A percentile compares a stretch with the other conserved stretches of the same genome.
These are phyloP conservation scores for Pharmacophagus antenor DNA, from an alignment of 2,888 invertebrate species.

Conservation along the genomic window DNA sequence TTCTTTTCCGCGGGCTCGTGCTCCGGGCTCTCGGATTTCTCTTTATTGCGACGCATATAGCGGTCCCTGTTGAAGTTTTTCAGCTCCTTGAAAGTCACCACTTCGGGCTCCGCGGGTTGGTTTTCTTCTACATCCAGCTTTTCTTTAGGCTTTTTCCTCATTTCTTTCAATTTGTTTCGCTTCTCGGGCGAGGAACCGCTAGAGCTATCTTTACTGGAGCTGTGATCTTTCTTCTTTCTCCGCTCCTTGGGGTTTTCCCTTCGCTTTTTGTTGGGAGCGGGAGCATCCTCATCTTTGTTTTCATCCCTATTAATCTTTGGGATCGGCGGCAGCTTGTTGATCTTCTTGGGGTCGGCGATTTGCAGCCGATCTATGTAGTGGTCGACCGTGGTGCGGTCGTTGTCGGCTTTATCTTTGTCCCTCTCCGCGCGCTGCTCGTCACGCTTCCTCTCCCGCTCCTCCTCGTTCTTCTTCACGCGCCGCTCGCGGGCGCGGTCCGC, in stretches of 20 bases:
- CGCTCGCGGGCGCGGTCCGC: conserved; percentile 31
- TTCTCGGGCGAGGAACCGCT: conserved; percentile 37
- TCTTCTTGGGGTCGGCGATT: conserved; percentile 53
- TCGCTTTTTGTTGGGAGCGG: conserved; percentile 42
- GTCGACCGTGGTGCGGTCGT: conserved; percentile 34
- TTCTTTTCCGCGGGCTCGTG: conserved; percentile 36
- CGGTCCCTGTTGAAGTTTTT: conserved; percentile 81
- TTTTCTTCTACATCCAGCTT: conserved; percentile 39
- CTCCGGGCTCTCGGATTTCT: conserved; percentile 82
- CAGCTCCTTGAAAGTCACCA: conserved; percentile 78
- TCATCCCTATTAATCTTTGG: conserved; percentile 57
- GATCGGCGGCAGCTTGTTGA: conserved; percentile 69
- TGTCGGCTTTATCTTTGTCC: conserved; percentile 32
- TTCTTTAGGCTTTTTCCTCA: conserved; percentile 36
- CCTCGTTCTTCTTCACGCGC: conserved; percentile 24
- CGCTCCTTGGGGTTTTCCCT: conserved; percentile 43
- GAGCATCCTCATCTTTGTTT: conserved; percentile 35
- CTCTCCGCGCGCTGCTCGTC: conserved; percentile 32
- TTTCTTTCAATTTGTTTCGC: conserved; percentile 38
- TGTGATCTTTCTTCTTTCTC: conserved; percentile 40
- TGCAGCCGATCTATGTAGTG: conserved; percentile 48
- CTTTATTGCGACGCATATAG: conserved; percentile 84
- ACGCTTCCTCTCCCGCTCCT: conserved; percentile 31
- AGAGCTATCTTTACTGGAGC: conserved; percentile 36
- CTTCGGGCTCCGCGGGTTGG: conserved; percentile 42